Conservation (phyloP, 2,888 invertebrate genomes). For the Phoenoteleia sp. region DNA sequence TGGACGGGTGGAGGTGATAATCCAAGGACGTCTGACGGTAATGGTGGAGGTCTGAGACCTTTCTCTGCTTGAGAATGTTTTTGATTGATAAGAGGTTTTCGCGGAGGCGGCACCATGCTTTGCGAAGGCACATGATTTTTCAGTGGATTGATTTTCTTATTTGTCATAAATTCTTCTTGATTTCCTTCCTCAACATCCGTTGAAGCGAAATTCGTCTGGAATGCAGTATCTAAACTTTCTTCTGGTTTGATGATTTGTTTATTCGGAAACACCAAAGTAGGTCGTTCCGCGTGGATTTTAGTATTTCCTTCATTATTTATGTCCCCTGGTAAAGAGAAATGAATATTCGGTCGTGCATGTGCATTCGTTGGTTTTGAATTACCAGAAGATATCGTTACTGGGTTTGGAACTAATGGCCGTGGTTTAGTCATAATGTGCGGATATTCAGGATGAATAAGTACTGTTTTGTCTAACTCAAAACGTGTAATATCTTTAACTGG, state of each 20-base stretch:
- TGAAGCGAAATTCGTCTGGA: slow-evolving; percentile 81
- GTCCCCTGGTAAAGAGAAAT: slow-evolving; percentile 82
- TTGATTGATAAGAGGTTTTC: slow-evolving; percentile 59
- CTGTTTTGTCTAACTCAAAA: slow-evolving; percentile 55
- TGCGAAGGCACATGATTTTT: slow-evolving; percentile 79
- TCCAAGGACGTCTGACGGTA: slow-evolving; percentile 82
- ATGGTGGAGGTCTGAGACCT: slow-evolving; percentile 83
- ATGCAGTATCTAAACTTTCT: slow-evolving; percentile 79
- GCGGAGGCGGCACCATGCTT: slow-evolving; percentile 81
- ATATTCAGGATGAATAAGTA: slow-evolving; percentile 82
- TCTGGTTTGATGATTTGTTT: slow-evolving; percentile 75
- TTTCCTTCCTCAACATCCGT: slow-evolving; percentile 69
- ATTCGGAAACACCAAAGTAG: slow-evolving; percentile 68
- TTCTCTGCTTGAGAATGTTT: slow-evolving; percentile 73
- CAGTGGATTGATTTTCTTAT: slow-evolving; percentile 38
- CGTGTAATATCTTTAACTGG: slow-evolving; percentile 29
- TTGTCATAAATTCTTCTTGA: slow-evolving; percentile 57
- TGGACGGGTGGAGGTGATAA: slow-evolving; percentile 84
- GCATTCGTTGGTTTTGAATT: slow-evolving; percentile 68
- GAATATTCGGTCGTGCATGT: slow-evolving; percentile 76
- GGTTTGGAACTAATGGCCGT: slow-evolving; percentile 80
- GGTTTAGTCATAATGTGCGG: slow-evolving; percentile 83
- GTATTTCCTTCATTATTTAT: slow-evolving; percentile 80
- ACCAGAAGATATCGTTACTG: slow-evolving; percentile 80
- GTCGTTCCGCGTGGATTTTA: slow-evolving; percentile 82